Conservation (phyloP, 2,797 vertebrate species). For the Lagorchestes hirsutus region DNA sequence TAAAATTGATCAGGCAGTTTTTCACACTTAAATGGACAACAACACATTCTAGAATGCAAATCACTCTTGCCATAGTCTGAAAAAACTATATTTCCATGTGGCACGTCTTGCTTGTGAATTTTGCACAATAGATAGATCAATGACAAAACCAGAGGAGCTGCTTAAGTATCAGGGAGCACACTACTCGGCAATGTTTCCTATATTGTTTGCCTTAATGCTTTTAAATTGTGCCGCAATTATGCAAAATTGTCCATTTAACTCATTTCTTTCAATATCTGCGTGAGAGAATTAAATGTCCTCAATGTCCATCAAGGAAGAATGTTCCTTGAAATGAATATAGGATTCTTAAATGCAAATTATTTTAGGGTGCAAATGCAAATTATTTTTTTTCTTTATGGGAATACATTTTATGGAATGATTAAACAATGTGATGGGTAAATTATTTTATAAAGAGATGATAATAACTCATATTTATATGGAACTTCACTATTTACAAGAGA, state of each 20-base stretch:
- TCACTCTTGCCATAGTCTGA: not conserved
- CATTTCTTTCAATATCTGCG: not conserved
- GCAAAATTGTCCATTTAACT: not conserved
- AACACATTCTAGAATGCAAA: slow-evolving; percentile 47
- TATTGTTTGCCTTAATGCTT: not conserved
- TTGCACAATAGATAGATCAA: not conserved
- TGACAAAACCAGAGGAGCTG: not conserved
- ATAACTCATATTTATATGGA: not conserved
- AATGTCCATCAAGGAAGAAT: not conserved
- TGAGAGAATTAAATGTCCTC: not conserved
- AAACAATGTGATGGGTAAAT: not conserved
- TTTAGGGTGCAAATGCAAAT: not conserved
- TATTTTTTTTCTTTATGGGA: not conserved
- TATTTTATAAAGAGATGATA: slow-evolving; percentile 4
- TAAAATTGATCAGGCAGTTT: slow-evolving; percentile 3
- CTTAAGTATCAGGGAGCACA: not conserved
- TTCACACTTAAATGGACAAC: slow-evolving; percentile 45
- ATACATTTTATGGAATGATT: not conserved
- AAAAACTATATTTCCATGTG: not conserved
- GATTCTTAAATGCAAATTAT: not conserved
- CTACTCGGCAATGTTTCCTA: not conserved
- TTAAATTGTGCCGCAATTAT: not conserved
- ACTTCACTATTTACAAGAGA: not conserved
- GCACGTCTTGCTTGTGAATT: not conserved
- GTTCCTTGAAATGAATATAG: not conserved